These are phyloP conservation scores for Urocolius indicus DNA, from an alignment of 2,113 vertebrate species.

Conservation along the genomic window DNA sequence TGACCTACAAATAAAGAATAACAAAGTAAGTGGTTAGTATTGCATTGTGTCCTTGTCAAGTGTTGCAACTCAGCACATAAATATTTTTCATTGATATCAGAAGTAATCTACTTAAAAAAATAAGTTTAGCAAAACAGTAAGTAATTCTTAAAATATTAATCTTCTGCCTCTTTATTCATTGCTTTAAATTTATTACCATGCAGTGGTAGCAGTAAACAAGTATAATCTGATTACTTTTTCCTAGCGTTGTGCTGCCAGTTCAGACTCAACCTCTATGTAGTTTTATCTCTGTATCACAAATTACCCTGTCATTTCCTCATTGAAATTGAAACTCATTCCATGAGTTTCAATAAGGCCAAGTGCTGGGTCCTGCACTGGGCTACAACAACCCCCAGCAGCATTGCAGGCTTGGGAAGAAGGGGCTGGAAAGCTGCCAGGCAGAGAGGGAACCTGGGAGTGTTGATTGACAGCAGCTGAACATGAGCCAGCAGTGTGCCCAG, in stretches of 20 bases:
- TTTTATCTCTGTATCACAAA: neutral
- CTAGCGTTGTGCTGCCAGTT: neutral
- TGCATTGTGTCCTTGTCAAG: neutral
- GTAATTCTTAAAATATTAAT: neutral
- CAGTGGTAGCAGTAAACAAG: neutral
- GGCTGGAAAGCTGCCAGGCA: too few species aligned
- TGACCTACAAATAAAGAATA: constrained; percentile 77
- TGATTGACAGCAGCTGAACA: too few species aligned
- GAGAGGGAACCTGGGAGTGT: too few species aligned
- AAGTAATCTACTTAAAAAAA: neutral
- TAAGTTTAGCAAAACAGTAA: neutral
- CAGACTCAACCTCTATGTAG: neutral
- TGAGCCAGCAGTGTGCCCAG: too few species aligned
- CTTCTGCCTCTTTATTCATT: neutral
- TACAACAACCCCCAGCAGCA: too few species aligned
- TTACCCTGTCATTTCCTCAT: neutral
- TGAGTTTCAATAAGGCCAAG: too few species aligned
- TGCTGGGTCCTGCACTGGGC: too few species aligned
- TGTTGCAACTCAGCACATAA: neutral
- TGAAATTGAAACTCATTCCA: too few species aligned
- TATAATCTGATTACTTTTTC: neutral
- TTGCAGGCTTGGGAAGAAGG: too few species aligned
- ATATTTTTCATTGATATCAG: neutral
- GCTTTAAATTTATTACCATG: neutral
- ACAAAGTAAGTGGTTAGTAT: constrained; percentile 8